phyloP scores from a whole-genome alignment of 2,797 vertebrate genomes.

The Helostoma temminkii region DNA sequence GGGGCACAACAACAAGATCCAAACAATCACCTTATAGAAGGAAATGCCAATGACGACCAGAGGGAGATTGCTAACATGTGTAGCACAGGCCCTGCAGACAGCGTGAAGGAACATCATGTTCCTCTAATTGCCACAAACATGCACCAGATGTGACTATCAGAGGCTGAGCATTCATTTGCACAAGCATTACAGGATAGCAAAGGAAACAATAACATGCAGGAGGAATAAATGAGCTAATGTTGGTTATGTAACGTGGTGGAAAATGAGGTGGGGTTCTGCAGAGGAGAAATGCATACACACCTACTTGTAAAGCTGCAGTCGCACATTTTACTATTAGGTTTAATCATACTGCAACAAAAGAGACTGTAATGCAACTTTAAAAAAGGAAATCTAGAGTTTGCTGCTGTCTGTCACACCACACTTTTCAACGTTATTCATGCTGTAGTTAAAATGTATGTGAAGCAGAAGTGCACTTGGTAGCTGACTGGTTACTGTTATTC shows the following conservation, averaged over 20 bases:
- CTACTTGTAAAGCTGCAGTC: slow-evolving; percentile 20
- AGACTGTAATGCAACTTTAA: too few relatives aligned
- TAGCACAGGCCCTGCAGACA: background rate
- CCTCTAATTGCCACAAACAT: slow-evolving; percentile 47
- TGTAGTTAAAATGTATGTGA: too few relatives aligned
- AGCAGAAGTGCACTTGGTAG: too few relatives aligned
- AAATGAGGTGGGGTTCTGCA: slow-evolving; percentile 17
- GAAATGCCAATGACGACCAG: slow-evolving; percentile 25
- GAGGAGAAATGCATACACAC: slow-evolving; percentile 6
- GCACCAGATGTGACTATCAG: slow-evolving; percentile 59
- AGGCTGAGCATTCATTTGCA: slow-evolving; percentile 26
- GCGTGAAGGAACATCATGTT: slow-evolving; percentile 34
- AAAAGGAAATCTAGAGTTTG: too few relatives aligned
- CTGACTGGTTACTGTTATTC: too few relatives aligned
- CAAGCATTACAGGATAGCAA: slow-evolving; percentile 29
- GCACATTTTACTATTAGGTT: slow-evolving; percentile 3
- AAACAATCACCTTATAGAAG: slow-evolving; percentile 59
- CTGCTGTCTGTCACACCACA: too few relatives aligned
- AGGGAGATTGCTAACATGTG: slow-evolving; percentile 64
- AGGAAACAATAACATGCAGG: slow-evolving; percentile 39
- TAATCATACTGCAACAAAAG: too few relatives aligned
- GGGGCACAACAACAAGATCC: slow-evolving; percentile 22
- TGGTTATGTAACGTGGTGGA: slow-evolving; percentile 47
- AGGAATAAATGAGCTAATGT: slow-evolving; percentile 56
- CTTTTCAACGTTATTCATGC: too few relatives aligned